phyloP scores from a whole-genome alignment of 2,113 vertebrate species.

The Phylloscopus whistleri region DNA sequence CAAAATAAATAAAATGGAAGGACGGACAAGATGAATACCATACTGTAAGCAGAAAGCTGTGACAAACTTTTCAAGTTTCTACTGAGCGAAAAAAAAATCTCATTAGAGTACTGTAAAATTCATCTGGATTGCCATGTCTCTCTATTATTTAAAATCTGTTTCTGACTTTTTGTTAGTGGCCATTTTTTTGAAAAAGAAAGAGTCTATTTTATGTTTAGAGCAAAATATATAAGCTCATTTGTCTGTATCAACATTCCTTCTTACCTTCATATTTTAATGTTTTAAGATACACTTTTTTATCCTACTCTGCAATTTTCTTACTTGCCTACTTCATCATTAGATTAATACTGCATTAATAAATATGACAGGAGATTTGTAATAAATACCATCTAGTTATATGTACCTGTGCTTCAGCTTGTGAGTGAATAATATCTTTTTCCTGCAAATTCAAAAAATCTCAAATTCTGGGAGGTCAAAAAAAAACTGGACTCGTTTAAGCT shows the following conservation, averaged over 20 bases:
- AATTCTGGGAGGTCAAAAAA: not conserved
- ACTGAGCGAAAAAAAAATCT: not conserved
- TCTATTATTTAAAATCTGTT: not conserved
- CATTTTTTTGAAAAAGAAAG: not conserved
- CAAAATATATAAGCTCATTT: conserved; percentile 3
- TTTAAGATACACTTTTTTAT: not conserved
- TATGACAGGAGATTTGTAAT: not conserved
- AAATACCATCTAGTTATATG: not conserved
- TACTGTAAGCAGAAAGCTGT: not conserved
- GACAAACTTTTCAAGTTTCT: not conserved
- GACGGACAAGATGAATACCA: not conserved
- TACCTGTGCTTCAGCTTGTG: not conserved
- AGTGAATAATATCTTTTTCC: not conserved
- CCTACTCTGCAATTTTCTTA: not conserved
- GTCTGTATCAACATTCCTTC: not conserved
- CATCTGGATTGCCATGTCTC: not conserved
- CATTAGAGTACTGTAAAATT: not conserved
- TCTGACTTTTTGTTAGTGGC: not conserved
- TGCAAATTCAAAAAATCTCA: not conserved
- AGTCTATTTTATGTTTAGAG: not conserved
- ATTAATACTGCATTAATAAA: not conserved
- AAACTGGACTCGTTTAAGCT: not conserved
- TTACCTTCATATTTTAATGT: not conserved
- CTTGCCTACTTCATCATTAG: not conserved
- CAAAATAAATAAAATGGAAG: not conserved